Conservation (phyloP, 2,797 vertebrate genomes). For the Smutsia temminckii region DNA sequence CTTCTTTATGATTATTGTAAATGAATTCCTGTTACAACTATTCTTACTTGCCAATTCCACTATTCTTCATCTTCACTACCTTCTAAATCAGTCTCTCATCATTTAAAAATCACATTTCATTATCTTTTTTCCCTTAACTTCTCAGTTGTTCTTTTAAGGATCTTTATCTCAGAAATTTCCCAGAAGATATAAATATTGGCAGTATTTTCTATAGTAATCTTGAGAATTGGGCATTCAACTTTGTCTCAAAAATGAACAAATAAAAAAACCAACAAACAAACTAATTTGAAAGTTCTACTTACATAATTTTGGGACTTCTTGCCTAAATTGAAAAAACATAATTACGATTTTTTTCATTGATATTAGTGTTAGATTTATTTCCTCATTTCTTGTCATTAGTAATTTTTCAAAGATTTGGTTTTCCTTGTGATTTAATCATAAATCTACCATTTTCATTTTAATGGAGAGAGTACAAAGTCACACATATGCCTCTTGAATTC, state of each 20-base stretch:
- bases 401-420: slow-evolving; percentile 65
- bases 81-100: not conserved
- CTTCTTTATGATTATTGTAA: not conserved
- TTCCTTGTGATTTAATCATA: slow-evolving; percentile 74
- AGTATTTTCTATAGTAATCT: slow-evolving; percentile 21
- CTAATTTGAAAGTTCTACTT: slow-evolving; percentile 38
- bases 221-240: slow-evolving; percentile 30
- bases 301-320: slow-evolving; percentile 45
- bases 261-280: not conserved
- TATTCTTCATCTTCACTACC: not conserved
- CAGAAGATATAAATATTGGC: not conserved
- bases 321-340: slow-evolving; percentile 5
- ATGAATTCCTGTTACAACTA: not conserved
- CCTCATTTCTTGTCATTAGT: not conserved
- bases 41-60: not conserved
- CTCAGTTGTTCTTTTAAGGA: slow-evolving; percentile 24
- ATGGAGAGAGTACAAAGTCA: slow-evolving; percentile 70
- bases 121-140: not conserved
- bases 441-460: slow-evolving; percentile 60
- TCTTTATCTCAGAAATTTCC: slow-evolving; percentile 53
- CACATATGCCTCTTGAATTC: slow-evolving; percentile 74
- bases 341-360: slow-evolving; percentile 49
- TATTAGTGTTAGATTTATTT: slow-evolving; percentile 35
- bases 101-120: not conserved
- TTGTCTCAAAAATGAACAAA: slow-evolving; percentile 41